phyloP scores from a whole-genome alignment of 2,797 vertebrate species.

The Remorina albescens region DNA sequence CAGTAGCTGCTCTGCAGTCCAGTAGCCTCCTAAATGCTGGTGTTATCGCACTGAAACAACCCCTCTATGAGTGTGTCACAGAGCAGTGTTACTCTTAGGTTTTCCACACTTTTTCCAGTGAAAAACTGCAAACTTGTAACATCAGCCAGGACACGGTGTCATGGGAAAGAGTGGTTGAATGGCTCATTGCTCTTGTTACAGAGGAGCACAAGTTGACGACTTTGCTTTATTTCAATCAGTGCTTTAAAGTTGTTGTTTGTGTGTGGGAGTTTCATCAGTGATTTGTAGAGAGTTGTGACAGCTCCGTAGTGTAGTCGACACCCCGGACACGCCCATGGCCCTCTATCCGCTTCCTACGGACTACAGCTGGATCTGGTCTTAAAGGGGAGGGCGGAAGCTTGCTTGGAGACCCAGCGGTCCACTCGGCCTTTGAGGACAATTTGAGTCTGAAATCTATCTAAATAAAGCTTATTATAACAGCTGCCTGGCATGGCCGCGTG shows the following conservation, averaged over 20 bases:
- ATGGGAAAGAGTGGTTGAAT: background rate
- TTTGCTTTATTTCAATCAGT: background rate
- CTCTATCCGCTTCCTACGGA: conserved; percentile 16
- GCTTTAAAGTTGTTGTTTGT: background rate
- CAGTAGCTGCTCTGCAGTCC: background rate
- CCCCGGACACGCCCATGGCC: conserved; percentile 40
- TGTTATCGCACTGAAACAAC: too few relatives aligned
- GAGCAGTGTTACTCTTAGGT: background rate
- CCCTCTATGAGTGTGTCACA: too few relatives aligned
- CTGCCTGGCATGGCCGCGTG: rapidly evolving
- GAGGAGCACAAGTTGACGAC: too few relatives aligned
- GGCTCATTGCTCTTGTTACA: background rate
- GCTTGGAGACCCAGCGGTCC: rapidly evolving
- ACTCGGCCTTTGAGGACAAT: rapidly evolving
- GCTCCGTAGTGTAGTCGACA: background rate
- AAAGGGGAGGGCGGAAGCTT: conserved; percentile 63
- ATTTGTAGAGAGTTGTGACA: background rate
- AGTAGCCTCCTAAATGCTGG: background rate
- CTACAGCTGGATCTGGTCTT: conserved; percentile 56
- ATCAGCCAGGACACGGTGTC: background rate
- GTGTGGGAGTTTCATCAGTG: too few relatives aligned
- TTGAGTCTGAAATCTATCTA: too few relatives aligned
- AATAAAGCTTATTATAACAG: too few relatives aligned
- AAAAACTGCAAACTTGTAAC: background rate
- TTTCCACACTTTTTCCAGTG: too few relatives aligned